A percentile compares a stretch with the other conserved stretches of the same genome.
These are phyloP conservation scores for Thereva nobilitata DNA, from an alignment of 2,888 invertebrate species.

Conservation along the genomic window DNA sequence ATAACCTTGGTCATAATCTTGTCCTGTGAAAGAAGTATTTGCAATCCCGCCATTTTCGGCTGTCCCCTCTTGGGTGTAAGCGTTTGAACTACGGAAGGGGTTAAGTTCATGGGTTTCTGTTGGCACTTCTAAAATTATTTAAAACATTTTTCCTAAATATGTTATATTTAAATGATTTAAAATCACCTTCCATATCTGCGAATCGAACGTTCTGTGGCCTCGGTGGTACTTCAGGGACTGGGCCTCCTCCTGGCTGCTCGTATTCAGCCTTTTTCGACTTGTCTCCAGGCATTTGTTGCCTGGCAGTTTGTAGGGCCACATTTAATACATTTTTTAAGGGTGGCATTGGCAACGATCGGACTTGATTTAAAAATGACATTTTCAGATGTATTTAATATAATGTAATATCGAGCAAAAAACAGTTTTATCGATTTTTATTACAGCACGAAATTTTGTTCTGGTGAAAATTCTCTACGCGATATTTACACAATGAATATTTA, in stretches of 20 bases:
- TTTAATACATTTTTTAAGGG: conserved; percentile 76
- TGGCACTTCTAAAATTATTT: conserved; percentile 35
- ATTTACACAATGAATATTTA: conserved; percentile 15
- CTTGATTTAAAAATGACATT: conserved; percentile 65
- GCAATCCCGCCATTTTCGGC: conserved; percentile 51
- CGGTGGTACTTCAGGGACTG: conserved; percentile 53
- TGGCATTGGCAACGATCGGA: conserved; percentile 71
- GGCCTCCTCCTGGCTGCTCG: conserved; percentile 50
- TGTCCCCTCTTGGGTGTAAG: conserved; percentile 27
- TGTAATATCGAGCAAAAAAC: conserved; percentile 5
- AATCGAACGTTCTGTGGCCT: conserved; percentile 62
- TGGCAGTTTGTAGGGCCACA: conserved; percentile 80
- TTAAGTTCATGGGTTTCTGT: conserved; percentile 55
- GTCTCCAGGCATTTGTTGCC: conserved; percentile 73
- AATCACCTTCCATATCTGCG: conserved; percentile 54
- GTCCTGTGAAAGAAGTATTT: conserved; percentile 55
- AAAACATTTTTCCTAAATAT: conserved; percentile 25
- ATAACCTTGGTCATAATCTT: conserved; percentile 56
- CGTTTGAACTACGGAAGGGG: conserved; percentile 55
- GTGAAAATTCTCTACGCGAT: conserved; percentile 3
- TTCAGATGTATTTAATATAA: background rate
- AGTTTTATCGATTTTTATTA: conserved; percentile 33
- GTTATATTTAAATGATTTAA: background rate
- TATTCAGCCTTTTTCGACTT: conserved; percentile 62
- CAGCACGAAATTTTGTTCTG: background rate